Percentiles rank a stretch among this genome's conserved stretches.
Conservation (phyloP, 2,797 vertebrate species). For the Thaleichthys pacificus region DNA sequence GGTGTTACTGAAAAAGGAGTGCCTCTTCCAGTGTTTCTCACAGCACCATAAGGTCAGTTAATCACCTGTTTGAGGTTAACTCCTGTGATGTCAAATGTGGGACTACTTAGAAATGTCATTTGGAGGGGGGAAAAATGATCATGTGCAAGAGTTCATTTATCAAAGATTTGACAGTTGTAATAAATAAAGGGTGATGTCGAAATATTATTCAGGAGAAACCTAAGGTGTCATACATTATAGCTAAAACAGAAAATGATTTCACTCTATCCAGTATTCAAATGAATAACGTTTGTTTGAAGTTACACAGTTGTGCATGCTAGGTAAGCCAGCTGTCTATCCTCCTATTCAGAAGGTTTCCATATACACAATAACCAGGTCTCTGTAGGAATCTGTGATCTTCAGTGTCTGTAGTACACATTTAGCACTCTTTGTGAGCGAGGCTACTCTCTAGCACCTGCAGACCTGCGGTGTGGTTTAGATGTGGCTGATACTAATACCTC, state of each 20-base stretch:
- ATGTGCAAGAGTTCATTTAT: neutral
- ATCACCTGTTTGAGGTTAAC: conserved; percentile 68
- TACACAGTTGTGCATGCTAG: neutral
- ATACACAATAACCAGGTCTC: conserved; percentile 42
- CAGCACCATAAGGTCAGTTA: conserved; percentile 48
- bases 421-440: conserved; percentile 37
- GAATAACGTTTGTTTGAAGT: neutral
- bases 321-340: conserved; percentile 22
- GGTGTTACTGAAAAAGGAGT: conserved; percentile 23
- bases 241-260: too few species aligned
- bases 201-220: neutral
- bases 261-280: neutral
- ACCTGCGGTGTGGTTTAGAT: conserved; percentile 56
- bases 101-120: too few species aligned
- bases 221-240: too few species aligned
- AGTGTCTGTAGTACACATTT: conserved; percentile 42
- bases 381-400: conserved; percentile 49
- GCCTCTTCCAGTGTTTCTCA: conserved; percentile 21
- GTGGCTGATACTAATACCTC: conserved; percentile 63
- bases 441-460: conserved; percentile 62
- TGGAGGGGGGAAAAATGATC: too few species aligned
- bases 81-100: conserved; percentile 37
- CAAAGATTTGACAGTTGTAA: neutral
- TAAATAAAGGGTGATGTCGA: neutral
- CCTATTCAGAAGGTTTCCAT: conserved; percentile 21